Base-by-base conservation (phyloP, 2,113 vertebrate species). In the Syngnathus typhle region DNA sequence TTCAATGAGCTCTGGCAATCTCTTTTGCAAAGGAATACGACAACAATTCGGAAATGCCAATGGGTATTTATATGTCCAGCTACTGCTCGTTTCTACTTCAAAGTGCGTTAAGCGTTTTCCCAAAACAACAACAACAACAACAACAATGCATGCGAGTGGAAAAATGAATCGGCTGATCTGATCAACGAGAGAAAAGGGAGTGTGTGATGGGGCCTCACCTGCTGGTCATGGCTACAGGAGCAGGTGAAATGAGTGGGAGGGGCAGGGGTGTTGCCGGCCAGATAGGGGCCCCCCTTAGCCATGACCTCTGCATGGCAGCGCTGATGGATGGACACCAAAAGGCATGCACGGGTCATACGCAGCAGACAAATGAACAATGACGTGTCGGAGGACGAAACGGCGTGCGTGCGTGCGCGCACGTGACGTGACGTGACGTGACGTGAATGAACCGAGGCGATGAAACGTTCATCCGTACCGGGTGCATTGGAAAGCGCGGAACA, bases 231-330 rank as follows among this genome's bases (percentile, higher is more conserved):
- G 71, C 54, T 72, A 92, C 82, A 85, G 83, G 80, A 81, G 71
- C 91, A 95, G 91, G 93, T 90, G 91, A 94, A 91, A 80, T 95
- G 93, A 93, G 92, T 71, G 74, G 84, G 82, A 83, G 91, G 92
- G 89, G 89, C 88, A 84, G 73, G 93, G 87, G 94, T 91, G 92
- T 92, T 88, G 89, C 92, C 92, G 81, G 93, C 92, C 84, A 96
- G 89, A 87, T 93, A 89, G 82, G 92, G 91, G 75, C 89, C 90
- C 86, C 93, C 94, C 89, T 94, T 94, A 89, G 94, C 94, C 95
- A 98, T 96, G 91, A 96, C 83, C 91, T 92, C 90, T 89, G 93
- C 92, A 90, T 94, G 91, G 89, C 89, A 95, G 87, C 91, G 96
- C 95, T 96, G 94, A 96, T 93, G 90, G 27, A 32, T 3, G 27